phyloP scores from a whole-genome alignment of 37 sponge, comb jelly and placozoan genomes.

The Halisarca cf. caerulea region DNA sequence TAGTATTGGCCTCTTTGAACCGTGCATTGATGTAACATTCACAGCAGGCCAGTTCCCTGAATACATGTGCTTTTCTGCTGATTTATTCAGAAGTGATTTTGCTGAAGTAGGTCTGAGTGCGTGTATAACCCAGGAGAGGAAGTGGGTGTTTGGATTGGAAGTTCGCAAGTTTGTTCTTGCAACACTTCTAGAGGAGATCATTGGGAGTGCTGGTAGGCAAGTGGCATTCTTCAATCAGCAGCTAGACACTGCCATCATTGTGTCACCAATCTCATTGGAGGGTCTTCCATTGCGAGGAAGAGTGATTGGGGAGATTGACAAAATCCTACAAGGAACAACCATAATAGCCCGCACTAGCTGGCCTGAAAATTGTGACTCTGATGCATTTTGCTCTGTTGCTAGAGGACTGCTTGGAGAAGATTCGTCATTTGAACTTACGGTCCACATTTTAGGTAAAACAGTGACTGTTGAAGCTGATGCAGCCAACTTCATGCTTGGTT shows the following conservation, averaged over 20 bases:
- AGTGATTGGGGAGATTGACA: neutral
- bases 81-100: neutral
- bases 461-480: neutral
- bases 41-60: constrained; percentile 8
- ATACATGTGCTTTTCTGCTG: constrained; percentile 11
- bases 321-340: neutral
- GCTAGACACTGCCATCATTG: constrained; percentile 3
- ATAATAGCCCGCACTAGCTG: neutral
- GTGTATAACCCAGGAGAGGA: neutral
- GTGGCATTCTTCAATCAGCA: constrained; percentile 12
- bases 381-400: constrained; percentile 21
- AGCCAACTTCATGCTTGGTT: neutral
- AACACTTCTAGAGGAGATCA: neutral
- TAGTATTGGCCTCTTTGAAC: neutral
- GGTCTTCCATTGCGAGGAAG: neutral
- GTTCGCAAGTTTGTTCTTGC: neutral
- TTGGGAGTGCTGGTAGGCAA: neutral
- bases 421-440: constrained; percentile 5
- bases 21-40: neutral
- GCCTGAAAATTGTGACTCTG: constrained; percentile 8
- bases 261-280: neutral
- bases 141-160: constrained; percentile 9
- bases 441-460: neutral
- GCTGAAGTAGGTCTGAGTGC: neutral
- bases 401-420: constrained; percentile 29